These are phyloP conservation scores for Eutolmus rufibarbis DNA, from an alignment of 2,888 invertebrate species.

Conservation along the genomic window DNA sequence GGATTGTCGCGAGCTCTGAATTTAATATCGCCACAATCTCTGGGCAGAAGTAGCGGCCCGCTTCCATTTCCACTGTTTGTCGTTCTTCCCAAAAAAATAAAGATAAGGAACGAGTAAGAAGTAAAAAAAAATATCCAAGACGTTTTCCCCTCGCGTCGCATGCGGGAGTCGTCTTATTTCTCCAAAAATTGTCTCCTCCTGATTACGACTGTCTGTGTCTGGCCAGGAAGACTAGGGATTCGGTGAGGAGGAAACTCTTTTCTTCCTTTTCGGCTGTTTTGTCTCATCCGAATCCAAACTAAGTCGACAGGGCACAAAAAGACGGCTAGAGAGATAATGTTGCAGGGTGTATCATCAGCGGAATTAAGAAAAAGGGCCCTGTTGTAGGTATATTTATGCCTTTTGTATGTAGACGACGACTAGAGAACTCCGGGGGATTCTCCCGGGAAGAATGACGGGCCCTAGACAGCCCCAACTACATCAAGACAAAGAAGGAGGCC, in stretches of 20 bases:
- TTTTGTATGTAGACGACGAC: neutral
- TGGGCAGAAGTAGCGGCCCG: neutral
- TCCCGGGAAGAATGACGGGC: constrained; percentile 1
- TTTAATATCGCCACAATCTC: constrained; percentile 25
- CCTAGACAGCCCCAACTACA: neutral
- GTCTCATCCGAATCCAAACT: neutral
- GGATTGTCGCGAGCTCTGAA: constrained; percentile 5
- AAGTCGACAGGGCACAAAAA: neutral
- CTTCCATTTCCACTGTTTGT: neutral
- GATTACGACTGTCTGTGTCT: constrained; percentile 10
- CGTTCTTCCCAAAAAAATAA: neutral
- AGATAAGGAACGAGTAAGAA: neutral
- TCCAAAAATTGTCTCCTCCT: constrained; percentile 11
- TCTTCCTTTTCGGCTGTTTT: neutral
- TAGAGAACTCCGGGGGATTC: neutral
- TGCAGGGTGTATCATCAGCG: neutral
- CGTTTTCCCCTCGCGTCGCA: neutral
- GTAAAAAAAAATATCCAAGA: neutral
- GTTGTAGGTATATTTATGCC: neutral
- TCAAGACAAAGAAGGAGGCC: neutral
- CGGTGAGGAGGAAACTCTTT: neutral
- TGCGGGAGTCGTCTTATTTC: neutral
- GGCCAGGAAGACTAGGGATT: neutral
- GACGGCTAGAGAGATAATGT: neutral
- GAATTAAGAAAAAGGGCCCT: neutral